Conservation (phyloP, 2,888 invertebrate species). For the Drosophila meridionalis region DNA sequence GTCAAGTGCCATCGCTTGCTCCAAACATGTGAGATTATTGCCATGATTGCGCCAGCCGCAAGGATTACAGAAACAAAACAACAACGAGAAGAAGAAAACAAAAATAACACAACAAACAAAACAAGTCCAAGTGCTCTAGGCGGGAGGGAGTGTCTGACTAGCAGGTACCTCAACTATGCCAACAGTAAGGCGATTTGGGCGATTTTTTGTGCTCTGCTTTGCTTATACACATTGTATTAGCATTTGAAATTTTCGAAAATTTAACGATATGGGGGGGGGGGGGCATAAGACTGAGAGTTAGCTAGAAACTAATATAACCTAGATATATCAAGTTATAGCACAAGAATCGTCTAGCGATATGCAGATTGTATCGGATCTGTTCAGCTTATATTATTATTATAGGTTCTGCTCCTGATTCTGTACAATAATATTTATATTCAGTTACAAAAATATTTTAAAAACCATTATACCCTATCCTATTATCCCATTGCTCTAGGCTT, state of each 20-base stretch:
- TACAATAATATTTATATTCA: neutral
- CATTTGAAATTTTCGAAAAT: too few species aligned
- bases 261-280: too few species aligned
- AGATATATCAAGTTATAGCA: neutral
- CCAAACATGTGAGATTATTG: conserved; percentile 60
- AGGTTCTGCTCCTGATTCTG: too few species aligned
- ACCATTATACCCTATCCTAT: neutral
- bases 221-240: neutral
- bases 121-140: conserved; percentile 5
- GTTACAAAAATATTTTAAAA: neutral
- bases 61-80: conserved; percentile 47
- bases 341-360: neutral
- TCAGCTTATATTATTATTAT: too few species aligned
- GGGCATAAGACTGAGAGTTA: neutral
- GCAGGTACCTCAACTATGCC: neutral
- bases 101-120: conserved; percentile 5
- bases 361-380: too few species aligned
- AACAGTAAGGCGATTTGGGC: neutral
- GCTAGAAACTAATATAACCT: neutral
- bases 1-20: conserved; percentile 50
- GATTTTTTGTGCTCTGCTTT: neutral
- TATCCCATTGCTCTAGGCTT: neutral
- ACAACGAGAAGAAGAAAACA: neutral
- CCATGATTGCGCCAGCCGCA: conserved; percentile 60
- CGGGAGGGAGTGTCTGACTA: neutral